A percentile compares a stretch with the other conserved stretches of the same genome.
phyloP scores from a whole-genome alignment of 2,113 vertebrate species.

The Cebus imitator region DNA sequence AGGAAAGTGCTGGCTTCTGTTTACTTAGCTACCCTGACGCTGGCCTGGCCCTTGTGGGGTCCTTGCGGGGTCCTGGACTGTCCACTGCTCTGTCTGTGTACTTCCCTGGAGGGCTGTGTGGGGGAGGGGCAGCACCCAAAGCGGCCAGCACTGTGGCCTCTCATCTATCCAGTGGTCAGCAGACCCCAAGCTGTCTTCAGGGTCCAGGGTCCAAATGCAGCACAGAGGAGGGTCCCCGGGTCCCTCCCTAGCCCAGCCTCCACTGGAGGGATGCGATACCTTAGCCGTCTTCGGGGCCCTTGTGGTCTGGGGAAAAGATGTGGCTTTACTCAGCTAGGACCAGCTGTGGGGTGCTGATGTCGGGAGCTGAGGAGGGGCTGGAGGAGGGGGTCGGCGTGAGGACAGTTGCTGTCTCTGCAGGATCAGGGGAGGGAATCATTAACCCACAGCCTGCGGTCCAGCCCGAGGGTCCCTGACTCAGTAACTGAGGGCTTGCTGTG shows the following conservation, averaged over 20 bases:
- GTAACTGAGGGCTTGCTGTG: background rate
- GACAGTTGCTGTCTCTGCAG: background rate
- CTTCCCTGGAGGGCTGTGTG: background rate
- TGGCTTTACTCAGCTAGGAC: too few species aligned
- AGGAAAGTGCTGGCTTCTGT: background rate
- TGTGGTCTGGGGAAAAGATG: background rate
- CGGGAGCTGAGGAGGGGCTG: background rate
- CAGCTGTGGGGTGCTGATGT: background rate
- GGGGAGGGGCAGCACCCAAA: background rate
- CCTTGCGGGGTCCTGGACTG: background rate
- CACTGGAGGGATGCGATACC: background rate
- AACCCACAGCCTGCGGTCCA: background rate
- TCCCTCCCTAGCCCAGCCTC: background rate
- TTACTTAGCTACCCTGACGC: background rate
- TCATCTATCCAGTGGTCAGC: background rate
- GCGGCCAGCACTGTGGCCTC: background rate
- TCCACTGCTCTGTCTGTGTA: background rate
- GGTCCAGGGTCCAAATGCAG: fast-evolving
- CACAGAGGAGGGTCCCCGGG: background rate
- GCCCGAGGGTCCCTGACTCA: conserved; percentile 17
- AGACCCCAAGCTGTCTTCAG: background rate
- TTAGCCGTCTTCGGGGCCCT: background rate
- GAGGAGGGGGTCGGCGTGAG: background rate
- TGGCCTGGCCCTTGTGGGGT: background rate
- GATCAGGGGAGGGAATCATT: background rate